These are phyloP conservation scores for Aurelia aurita DNA, from an alignment of 30 jellyfish, hydroid and myxozoan species.

Conservation along the genomic window DNA sequence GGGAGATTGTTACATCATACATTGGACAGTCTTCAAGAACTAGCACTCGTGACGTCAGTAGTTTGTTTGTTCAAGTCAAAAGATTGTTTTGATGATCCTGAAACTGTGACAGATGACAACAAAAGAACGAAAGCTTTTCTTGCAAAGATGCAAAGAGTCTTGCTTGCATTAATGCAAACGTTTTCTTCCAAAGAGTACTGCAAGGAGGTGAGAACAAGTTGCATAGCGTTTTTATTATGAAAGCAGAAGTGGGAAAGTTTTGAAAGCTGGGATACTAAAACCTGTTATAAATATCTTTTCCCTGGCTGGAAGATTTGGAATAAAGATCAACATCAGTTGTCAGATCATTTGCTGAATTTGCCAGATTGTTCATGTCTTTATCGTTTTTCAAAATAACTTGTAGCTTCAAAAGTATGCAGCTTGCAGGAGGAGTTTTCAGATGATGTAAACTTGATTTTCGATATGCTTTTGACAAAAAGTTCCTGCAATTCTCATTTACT, in stretches of 20 bases:
- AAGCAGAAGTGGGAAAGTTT: not conserved
- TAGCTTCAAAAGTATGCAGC: too few relatives aligned
- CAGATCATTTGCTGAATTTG: too few relatives aligned
- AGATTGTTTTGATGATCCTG: slow-evolving; percentile 52
- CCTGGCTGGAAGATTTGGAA: too few relatives aligned
- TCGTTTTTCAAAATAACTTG: too few relatives aligned
- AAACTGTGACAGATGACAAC: slow-evolving; percentile 65
- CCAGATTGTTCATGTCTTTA: too few relatives aligned
- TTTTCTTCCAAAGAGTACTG: slow-evolving; percentile 57
- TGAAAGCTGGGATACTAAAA: too few relatives aligned
- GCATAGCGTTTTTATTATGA: not conserved
- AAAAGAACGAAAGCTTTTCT: slow-evolving; percentile 58
- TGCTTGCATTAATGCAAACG: slow-evolving; percentile 62
- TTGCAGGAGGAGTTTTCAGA: too few relatives aligned
- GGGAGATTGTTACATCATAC: slow-evolving; percentile 31
- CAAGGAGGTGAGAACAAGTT: slow-evolving; percentile 32
- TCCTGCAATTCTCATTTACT: too few relatives aligned
- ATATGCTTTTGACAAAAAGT: too few relatives aligned
- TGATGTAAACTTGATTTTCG: too few relatives aligned
- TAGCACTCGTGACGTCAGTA: slow-evolving; percentile 74
- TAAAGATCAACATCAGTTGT: too few relatives aligned
- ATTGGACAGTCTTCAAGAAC: slow-evolving; percentile 61
- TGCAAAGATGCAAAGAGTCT: slow-evolving; percentile 61
- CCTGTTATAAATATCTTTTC: too few relatives aligned
- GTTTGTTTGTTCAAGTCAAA: slow-evolving; percentile 60